Conservation (phyloP, 1,140 invertebrate genomes). For the Halesus radiatus region DNA sequence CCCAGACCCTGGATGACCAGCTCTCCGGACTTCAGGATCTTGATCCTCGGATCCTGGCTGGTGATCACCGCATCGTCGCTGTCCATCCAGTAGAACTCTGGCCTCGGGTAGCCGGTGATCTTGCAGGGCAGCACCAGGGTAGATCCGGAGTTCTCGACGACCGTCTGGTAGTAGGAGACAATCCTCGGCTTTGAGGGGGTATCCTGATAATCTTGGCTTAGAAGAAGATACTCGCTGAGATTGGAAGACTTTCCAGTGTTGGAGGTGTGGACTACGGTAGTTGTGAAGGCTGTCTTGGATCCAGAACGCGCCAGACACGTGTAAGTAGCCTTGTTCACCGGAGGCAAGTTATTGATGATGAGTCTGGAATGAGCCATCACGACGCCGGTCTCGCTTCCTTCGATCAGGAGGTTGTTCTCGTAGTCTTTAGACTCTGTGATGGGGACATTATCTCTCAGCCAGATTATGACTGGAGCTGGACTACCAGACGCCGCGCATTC, state of each 20-base stretch:
- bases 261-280: slow-evolving; percentile 68
- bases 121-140: slow-evolving; percentile 80
- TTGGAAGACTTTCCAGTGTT: slow-evolving; percentile 59
- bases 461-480: slow-evolving; percentile 78
- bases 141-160: slow-evolving; percentile 74
- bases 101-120: slow-evolving; percentile 75
- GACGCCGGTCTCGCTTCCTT: slow-evolving; percentile 67
- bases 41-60: slow-evolving; percentile 66
- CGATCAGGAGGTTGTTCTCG: slow-evolving; percentile 70
- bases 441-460: slow-evolving; percentile 75
- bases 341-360: slow-evolving; percentile 74
- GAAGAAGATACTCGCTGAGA: slow-evolving; percentile 60
- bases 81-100: slow-evolving; percentile 78
- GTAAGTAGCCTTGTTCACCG: slow-evolving; percentile 74
- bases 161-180: slow-evolving; percentile 68
- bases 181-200: slow-evolving; percentile 70
- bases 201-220: slow-evolving; percentile 61
- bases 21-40: slow-evolving; percentile 79
- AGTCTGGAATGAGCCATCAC: slow-evolving; percentile 77
- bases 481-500: slow-evolving; percentile 78
- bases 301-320: slow-evolving; percentile 81
- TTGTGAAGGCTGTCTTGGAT: slow-evolving; percentile 69
- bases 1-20: slow-evolving; percentile 77
- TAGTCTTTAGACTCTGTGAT: slow-evolving; percentile 71
- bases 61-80: slow-evolving; percentile 70